Conservation (phyloP, 92 coral and sea anemone genomes). For the Parazoanthus atlanticus region DNA sequence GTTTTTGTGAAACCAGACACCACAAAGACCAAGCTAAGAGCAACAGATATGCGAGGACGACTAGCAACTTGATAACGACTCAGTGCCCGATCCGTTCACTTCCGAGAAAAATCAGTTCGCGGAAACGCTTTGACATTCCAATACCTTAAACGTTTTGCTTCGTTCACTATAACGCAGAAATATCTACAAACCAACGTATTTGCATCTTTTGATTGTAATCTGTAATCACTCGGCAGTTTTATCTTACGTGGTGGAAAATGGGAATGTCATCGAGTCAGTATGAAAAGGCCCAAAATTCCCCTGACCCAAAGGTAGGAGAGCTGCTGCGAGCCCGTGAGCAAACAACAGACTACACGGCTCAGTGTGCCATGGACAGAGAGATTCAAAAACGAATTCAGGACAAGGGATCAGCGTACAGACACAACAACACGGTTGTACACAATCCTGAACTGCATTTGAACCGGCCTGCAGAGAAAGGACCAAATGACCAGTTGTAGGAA, state of each 20-base stretch:
- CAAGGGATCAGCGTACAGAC: background rate
- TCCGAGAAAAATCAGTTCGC: too few relatives aligned
- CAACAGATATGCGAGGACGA: too few relatives aligned
- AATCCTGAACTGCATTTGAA: slow-evolving; percentile 8
- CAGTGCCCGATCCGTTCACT: too few relatives aligned
- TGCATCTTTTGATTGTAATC: too few relatives aligned
- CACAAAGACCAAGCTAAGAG: too few relatives aligned
- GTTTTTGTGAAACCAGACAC: too few relatives aligned
- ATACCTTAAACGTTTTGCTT: too few relatives aligned
- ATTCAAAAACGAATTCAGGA: slow-evolving; percentile 1
- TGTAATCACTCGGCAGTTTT: too few relatives aligned
- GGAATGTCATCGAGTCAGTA: slow-evolving; percentile 14
- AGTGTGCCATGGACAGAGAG: slow-evolving; percentile 7
- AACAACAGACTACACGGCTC: background rate
- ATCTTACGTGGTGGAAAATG: background rate
- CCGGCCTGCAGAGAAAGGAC: slow-evolving; percentile 3
- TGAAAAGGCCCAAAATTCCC: background rate
- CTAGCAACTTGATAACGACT: too few relatives aligned
- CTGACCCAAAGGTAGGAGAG: background rate
- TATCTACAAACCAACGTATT: too few relatives aligned
- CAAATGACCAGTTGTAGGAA: background rate
- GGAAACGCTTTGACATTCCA: too few relatives aligned
- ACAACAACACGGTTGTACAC: background rate
- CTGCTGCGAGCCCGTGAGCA: background rate
- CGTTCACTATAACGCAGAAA: too few relatives aligned